Conservation (phyloP, 2,797 vertebrate species). For the Neopelma chrysocephalum region DNA sequence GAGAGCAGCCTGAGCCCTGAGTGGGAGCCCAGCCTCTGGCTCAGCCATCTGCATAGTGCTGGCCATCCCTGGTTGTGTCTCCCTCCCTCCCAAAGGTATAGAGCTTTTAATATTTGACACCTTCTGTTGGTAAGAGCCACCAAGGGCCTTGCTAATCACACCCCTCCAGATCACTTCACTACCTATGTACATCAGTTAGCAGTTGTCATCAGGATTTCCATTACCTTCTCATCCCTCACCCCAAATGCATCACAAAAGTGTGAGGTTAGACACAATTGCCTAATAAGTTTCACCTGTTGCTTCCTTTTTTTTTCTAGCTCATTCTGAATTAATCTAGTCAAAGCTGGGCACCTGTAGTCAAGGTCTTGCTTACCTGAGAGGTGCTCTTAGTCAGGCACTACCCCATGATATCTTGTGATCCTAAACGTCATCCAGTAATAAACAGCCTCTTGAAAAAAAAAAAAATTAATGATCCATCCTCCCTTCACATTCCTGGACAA, state of each 20-base stretch:
- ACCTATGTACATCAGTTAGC: background rate
- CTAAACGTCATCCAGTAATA: background rate
- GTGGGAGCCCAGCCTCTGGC: background rate
- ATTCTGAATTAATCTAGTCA: background rate
- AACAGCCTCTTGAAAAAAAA: background rate
- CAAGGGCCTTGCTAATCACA: background rate
- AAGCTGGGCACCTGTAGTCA: background rate
- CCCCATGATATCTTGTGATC: background rate
- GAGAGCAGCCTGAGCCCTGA: background rate
- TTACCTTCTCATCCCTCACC: background rate
- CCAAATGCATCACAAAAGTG: background rate
- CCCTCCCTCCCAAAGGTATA: background rate
- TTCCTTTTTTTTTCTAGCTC: background rate
- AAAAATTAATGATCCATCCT: background rate
- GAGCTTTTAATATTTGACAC: background rate
- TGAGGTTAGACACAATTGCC: background rate
- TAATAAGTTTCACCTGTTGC: background rate
- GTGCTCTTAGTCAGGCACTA: background rate
- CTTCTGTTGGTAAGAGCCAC: background rate
- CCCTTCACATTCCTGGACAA: background rate
- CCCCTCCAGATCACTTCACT: background rate
- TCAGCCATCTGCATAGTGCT: background rate
- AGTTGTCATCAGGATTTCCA: background rate
- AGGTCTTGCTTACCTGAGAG: background rate
- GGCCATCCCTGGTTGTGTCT: background rate